A percentile compares a stretch with the other conserved stretches of the same genome.
Evolutionary conservation across 35 echinoderm and acorn worm species (phyloP).

Genomic region (Apostichopus californicus): DNA sequence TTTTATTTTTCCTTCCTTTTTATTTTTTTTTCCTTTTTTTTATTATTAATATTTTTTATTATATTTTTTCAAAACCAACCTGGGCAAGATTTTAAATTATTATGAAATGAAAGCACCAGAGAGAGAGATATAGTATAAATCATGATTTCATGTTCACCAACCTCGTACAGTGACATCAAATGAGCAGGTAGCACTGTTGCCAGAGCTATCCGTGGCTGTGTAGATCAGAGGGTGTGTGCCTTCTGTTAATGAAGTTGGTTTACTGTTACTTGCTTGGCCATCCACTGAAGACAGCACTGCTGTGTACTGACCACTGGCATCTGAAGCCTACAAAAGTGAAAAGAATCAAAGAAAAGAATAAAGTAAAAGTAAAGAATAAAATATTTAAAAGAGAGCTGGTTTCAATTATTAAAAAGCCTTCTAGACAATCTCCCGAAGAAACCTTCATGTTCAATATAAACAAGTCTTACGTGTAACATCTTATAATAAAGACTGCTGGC

Average conservation of each 20-base stretch:
- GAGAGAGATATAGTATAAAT: too few relatives aligned
- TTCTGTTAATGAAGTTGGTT: slow-evolving; percentile 1
- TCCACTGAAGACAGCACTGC: neutral
- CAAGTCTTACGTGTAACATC: too few relatives aligned
- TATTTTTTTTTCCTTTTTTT: too few relatives aligned
- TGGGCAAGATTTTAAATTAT: too few relatives aligned
- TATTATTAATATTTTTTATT: too few relatives aligned
- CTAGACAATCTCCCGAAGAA: neutral
- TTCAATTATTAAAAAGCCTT: neutral
- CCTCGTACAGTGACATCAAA: slow-evolving; percentile 54
- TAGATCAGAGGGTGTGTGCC: slow-evolving; percentile 49
- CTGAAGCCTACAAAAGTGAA: slow-evolving; percentile 4
- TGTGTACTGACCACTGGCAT: slow-evolving; percentile 44
- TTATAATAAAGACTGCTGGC: too few relatives aligned
- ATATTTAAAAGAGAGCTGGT: neutral
- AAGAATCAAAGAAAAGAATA: neutral
- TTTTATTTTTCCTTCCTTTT: too few relatives aligned
- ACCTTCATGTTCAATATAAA: too few relatives aligned
- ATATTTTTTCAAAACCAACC: too few relatives aligned
- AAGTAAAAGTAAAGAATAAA: neutral
- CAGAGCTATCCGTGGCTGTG: slow-evolving; percentile 47
- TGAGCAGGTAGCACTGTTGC: slow-evolving; percentile 55
- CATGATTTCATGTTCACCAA: slow-evolving; percentile 5
- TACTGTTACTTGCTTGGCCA: neutral
- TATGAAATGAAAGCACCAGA: too few relatives aligned